Evolutionary conservation across 2,888 invertebrate species (phyloP), one percentile per base, ranked within the genome.

Genomic region (Sepioteuthis lessoniana): DNA sequence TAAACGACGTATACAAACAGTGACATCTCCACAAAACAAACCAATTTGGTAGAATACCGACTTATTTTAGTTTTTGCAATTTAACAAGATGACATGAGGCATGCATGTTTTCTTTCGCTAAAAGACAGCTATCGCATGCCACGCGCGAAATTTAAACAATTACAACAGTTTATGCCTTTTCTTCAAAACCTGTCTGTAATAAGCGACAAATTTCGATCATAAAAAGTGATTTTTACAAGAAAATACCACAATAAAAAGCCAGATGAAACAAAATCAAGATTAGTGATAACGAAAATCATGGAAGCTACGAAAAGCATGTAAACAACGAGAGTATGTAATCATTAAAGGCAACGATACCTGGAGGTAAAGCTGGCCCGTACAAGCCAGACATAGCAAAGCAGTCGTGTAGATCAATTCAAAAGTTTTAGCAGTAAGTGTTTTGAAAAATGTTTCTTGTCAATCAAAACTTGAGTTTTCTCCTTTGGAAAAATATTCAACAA

Each of bases 291-390:
- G 76, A 76, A 35, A 76, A 76, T 76, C n/a, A 76, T 76, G 76
- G n/a, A 76, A 31, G 76, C n/a, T 55, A 55, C 55, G 25, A 76
- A 76, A 76, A 76, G 16, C 76, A 76, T 76, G 76, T 76, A 76
- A 76, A 76, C 76, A 76, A 76, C 31, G 21, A 13, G 76, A 76
- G 76, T 76, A 13, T 76, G n/a, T 76, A n/a, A 76, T 76, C 16
- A n/a, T 76, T 76, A 76, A 76, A 76, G 10, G 76, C 76, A 3
- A 76, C 19, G 16, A 35, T 95, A 95, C 96, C 95, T 94, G 95
- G 96, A n/a, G 96, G 96, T 31, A 96, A 94, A 38, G 95, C 95
- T 93, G 96, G 96, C 42, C 96, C 96, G 95, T 95, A 96, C 31
- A 50, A 28, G 31, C 42, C 91, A 92, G 91, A 92, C 91, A 92